These are phyloP conservation scores for Carlito syrichta DNA, from an alignment of 2,113 vertebrate species.

Conservation along the genomic window DNA sequence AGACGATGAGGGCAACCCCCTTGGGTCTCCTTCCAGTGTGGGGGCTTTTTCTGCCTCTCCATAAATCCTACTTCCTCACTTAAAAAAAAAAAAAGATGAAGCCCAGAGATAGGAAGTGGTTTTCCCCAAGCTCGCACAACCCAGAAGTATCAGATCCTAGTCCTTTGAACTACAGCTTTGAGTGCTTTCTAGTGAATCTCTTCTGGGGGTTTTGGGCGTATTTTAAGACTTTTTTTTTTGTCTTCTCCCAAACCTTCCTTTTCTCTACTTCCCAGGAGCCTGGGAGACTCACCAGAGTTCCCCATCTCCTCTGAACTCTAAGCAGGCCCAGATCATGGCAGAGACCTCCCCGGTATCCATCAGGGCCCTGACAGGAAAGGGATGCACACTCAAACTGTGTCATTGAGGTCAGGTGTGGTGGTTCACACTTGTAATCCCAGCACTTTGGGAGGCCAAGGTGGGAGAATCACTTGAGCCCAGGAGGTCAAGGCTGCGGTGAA, in stretches of 20 bases:
- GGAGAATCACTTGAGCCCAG: too few relatives aligned
- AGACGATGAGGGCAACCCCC: too few relatives aligned
- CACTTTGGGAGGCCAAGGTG: too few relatives aligned
- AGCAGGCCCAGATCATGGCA: neutral
- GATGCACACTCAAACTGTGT: neutral
- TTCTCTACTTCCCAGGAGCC: neutral
- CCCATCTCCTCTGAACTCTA: neutral
- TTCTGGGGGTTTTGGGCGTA: neutral
- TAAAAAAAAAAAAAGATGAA: too few relatives aligned
- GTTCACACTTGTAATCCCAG: too few relatives aligned
- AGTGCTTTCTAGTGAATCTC: neutral
- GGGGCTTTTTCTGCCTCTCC: too few relatives aligned
- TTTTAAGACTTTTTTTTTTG: neutral
- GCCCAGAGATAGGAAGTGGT: neutral
- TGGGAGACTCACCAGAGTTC: neutral
- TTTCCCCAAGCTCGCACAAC: neutral
- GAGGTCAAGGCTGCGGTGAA: too few relatives aligned
- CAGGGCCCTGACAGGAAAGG: neutral
- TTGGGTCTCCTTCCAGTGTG: too few relatives aligned
- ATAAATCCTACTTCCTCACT: too few relatives aligned
- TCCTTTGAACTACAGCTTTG: neutral
- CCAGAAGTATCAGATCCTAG: neutral
- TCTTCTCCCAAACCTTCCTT: neutral
- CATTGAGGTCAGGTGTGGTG: neutral
- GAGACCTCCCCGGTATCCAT: neutral